Base-by-base conservation (phyloP, 1,140 invertebrate species). In the Sycobia sp. region DNA sequence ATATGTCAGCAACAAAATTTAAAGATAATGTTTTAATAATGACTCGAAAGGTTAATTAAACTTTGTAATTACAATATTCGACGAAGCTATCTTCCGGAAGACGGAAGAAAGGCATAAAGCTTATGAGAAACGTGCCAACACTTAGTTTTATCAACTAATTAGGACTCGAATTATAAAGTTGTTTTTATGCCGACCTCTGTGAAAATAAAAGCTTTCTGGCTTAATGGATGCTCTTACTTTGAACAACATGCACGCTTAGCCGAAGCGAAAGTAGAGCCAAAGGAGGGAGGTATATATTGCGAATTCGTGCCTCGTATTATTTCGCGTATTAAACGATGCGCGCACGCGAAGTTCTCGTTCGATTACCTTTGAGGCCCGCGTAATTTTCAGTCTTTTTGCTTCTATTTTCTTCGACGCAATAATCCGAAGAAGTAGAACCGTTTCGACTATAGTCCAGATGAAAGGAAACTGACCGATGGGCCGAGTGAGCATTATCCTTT, bases 331-430 rank as follows among this genome's bases (percentile, higher is more conserved):
- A 67, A 68, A 63, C 65, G 67, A 60, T 54, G 32, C 29, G 60
- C 62, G 65, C 72, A 74, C 72, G 72, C 71, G 70, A 72, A 70
- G 57, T 65, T 56, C 69, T 70, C 66, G 65, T 73, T 68, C 65
- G 57, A 60, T 62, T 66, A 62, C 46, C 64, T 65, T 58, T 59
- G 66, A 62, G 49, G 11, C 29, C 11, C 22, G 32, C 32, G 56
- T 51, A 51, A 29, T 32, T 57, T 50, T 57, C 4, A 47, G 18
- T n/a, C 25, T 53, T 53, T 62, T 56, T 50, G 38, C 16, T 56
- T 60, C 34, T 36, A 38, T 54, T 51, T 51, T 43, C 47, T 50
- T 51, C n/a, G 16, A 36, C 29, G 29, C n/a, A n/a, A n/a, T n/a
- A n/a, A n/a, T n/a, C n/a, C n/a, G n/a, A n/a, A n/a, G n/a, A n/a